phyloP scores from a whole-genome alignment of 2,113 vertebrate species.

The Marcusenius ussheri region DNA sequence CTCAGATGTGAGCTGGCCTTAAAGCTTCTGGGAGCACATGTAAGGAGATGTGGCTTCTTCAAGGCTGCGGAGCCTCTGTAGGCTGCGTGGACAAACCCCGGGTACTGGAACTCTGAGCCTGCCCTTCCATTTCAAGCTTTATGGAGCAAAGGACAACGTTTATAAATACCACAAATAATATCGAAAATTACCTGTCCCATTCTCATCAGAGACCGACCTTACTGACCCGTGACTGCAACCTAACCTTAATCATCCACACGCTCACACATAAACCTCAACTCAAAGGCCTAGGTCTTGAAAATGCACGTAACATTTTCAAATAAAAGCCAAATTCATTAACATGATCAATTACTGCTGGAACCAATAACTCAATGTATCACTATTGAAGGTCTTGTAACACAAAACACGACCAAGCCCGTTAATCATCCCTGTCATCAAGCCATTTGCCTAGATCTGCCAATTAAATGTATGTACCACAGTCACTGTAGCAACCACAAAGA shows the following conservation, averaged over 20 bases:
- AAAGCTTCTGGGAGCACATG: background rate
- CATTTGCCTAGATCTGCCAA: background rate
- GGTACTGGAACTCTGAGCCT: background rate
- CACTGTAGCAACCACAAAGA: background rate
- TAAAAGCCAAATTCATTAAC: background rate
- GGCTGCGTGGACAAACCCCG: background rate
- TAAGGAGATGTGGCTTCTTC: background rate
- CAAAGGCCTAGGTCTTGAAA: background rate
- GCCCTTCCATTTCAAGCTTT: background rate
- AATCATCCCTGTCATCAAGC: background rate
- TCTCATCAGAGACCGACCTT: background rate
- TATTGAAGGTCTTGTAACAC: background rate
- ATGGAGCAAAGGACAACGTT: background rate
- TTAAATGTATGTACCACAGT: background rate
- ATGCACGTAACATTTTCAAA: background rate
- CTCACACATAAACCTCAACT: background rate
- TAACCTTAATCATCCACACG: background rate
- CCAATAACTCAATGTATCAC: background rate
- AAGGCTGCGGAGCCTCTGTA: background rate
- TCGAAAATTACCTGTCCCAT: background rate
- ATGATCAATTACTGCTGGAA: background rate
- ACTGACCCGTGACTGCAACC: background rate
- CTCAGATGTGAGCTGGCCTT: background rate
- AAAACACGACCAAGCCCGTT: background rate
- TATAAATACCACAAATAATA: background rate